These are phyloP conservation scores for Drosophila sp. DNA, from an alignment of 1,140 invertebrate species.

Conservation along the genomic window DNA sequence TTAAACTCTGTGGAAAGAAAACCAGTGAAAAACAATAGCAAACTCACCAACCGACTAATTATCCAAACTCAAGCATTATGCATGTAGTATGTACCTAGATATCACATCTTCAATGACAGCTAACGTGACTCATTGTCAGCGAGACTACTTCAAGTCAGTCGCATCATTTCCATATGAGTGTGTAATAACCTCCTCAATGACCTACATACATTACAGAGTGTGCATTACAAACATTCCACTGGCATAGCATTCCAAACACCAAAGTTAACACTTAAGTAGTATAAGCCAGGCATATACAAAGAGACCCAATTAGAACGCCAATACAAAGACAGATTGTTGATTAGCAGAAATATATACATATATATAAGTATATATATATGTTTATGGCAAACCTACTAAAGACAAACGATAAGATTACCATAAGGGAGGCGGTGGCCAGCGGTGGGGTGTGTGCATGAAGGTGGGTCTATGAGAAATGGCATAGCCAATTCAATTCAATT, in stretches of 20 bases:
- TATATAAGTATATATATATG: not conserved
- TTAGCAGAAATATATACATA: constrained; percentile 37
- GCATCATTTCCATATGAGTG: constrained; percentile 37
- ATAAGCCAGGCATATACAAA: constrained; percentile 26
- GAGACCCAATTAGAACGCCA: constrained; percentile 38
- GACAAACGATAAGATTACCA: constrained; percentile 45
- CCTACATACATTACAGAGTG: constrained; percentile 50
- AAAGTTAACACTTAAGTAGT: constrained; percentile 48
- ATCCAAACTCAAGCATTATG: constrained; percentile 5
- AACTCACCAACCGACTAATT: constrained; percentile 7
- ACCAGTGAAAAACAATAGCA: constrained; percentile 30
- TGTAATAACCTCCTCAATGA: constrained; percentile 60
- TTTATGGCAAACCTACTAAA: constrained; percentile 36
- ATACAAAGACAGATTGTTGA: constrained; percentile 33
- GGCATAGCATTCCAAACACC: constrained; percentile 44
- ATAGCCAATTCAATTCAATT: constrained; percentile 47
- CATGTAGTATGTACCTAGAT: constrained; percentile 47
- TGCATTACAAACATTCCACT: constrained; percentile 27
- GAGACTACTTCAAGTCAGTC: constrained; percentile 26
- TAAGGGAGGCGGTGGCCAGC: not conserved
- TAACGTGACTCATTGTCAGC: constrained; percentile 40
- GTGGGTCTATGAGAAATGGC: not conserved
- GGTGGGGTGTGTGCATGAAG: constrained; percentile 32
- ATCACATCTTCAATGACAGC: constrained; percentile 51
- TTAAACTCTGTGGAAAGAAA: constrained; percentile 3